Base-by-base conservation (phyloP, 2,888 invertebrate species). In the Podabrus alpinus region DNA sequence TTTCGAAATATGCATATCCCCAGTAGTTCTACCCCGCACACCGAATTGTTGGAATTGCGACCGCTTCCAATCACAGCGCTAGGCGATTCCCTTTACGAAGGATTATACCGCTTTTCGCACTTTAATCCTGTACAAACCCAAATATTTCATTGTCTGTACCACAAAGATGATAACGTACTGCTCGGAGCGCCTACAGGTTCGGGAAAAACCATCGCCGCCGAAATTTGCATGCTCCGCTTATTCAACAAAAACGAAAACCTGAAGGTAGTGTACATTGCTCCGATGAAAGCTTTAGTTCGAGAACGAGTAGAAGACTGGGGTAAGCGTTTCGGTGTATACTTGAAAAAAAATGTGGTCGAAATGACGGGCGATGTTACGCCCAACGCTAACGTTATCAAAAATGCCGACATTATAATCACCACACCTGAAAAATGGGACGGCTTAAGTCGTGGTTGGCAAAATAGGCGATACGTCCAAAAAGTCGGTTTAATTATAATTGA, bases 401-500 rank as follows among this genome's bases (percentile, higher is more conserved):
- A 88, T 69, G 94, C 98, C 0, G 94, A 96, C 85, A 93, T 99
- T 0, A 99, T 99, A 80, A 97, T 99, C 0, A 99, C 99, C 0
- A 99, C 99, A 0, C 99, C 99, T 0, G 99, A 99, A 88, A 99
- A 99, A 87, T 99, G 99, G 99, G 99, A 99, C 87, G 99, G 99
- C 71, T 96, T 99, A 83, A 98, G 97, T 88, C 92, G 99, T 75
- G 97, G 97, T 77, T 99, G 99, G 99, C 97, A 98, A 85, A 98
- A 97, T 0, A 91, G 99, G 81, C 94, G 93, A 86, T 99, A 99
- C 84, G 99, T 99, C 0, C 92, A 92, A 73, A 92, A 96, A 82
- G 97, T 99, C 0, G 93, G 95, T 0, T 89, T 99, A 9, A 95
- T 99, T 78, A 93, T 99, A 25, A 98, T 99, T 79, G 99, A 99